phyloP scores from a whole-genome alignment of 1,140 invertebrate species.

The Procambarus virginalis region DNA sequence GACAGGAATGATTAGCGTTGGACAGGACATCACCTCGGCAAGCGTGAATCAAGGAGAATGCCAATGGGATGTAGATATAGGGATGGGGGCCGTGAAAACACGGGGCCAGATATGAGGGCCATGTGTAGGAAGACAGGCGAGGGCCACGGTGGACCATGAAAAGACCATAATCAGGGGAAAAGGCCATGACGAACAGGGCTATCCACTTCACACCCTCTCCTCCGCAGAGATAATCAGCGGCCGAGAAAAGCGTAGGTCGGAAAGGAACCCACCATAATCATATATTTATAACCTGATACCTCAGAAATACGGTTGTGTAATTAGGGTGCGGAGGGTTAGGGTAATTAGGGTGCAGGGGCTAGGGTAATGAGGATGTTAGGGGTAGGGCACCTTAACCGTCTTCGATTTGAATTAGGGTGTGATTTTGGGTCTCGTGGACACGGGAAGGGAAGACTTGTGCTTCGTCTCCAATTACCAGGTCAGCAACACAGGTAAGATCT shows the following conservation, averaged over 20 bases:
- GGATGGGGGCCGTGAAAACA: not conserved
- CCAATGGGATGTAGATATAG: not conserved
- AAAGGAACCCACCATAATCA: not conserved
- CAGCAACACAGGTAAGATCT: not conserved
- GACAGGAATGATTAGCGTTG: too few relatives aligned
- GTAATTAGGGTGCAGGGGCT: not conserved
- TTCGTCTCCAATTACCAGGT: not conserved
- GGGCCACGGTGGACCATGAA: not conserved
- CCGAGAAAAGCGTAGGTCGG: not conserved
- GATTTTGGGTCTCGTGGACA: not conserved
- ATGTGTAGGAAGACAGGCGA: not conserved
- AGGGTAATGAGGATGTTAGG: not conserved
- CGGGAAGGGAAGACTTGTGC: not conserved
- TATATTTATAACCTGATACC: slow-evolving; percentile 5
- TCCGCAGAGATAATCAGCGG: not conserved
- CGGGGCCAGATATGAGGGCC: not conserved
- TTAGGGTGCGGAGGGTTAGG: slow-evolving; percentile 1
- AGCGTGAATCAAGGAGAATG: too few relatives aligned
- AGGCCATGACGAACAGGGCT: not conserved
- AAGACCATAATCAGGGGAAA: not conserved
- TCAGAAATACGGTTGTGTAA: slow-evolving; percentile 2
- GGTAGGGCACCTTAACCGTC: not conserved
- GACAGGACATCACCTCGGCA: too few relatives aligned
- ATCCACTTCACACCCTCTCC: not conserved
- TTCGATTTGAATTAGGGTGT: not conserved